Evolutionary conservation across 2,888 invertebrate species (phyloP), one percentile per base, ranked within the genome.

Genomic region (Volucella zonaria): DNA sequence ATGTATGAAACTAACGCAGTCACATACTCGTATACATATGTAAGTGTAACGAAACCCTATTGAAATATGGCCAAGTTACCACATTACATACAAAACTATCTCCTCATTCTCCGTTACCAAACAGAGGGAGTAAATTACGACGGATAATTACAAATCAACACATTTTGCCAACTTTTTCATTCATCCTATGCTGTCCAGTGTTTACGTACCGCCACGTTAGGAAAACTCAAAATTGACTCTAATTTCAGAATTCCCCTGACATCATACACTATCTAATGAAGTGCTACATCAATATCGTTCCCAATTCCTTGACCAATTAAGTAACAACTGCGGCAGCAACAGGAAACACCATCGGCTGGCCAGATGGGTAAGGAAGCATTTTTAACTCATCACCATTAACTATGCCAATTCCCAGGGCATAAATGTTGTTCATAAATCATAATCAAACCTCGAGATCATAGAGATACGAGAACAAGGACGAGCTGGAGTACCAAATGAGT

Each of bases 361-460:
- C 31, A 31, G 40, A 58, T 58, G 38, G 61, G 68, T 47, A 58
- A 49, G 56, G 54, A 78, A 79, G 31, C 31, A 31, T 31, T 42
- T 64, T 74, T 31, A 47, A 64, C 74, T 70, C 74, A 52, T 64
- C 64, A 49, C 59, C 66, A 62, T 68, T 77, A 78, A 74, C 78
- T 74, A 79, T 70, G 75, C 59, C 54, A 75, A 83, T 83, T 75
- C 82, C 82, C 75, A 75, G 43, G 66, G 80, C 80, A 74, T 66
- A 61, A 80, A 79, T 75, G 79, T 66, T 70, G 70, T 83, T 83
- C 83, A 83, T 83, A 83, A 83, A 83, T 83, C 80, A 83, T 83
- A 80, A 83, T 83, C 74, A 83, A 79, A 75, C 79, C 43, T 70
- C 54, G 79, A 80, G 74, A 66, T 75, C 45, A 31, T 31, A 3